phyloP scores from a whole-genome alignment of 2,113 vertebrate genomes.

The Furnarius figulus region DNA sequence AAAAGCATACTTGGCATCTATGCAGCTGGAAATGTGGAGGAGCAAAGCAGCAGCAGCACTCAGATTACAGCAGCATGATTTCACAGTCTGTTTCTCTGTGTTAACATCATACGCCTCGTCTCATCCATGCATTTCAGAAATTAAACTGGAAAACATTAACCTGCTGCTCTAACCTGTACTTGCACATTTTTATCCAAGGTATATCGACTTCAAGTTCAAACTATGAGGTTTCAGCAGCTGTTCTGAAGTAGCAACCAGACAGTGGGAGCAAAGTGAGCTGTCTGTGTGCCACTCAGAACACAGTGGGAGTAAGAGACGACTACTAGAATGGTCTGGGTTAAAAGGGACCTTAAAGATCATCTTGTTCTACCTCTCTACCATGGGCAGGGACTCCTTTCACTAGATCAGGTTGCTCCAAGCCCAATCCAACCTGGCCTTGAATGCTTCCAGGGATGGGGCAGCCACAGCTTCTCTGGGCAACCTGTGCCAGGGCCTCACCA shows the following conservation, averaged over 20 bases:
- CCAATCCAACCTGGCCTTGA: background rate
- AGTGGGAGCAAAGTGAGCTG: background rate
- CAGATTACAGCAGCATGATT: background rate
- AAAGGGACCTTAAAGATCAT: background rate
- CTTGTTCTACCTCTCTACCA: background rate
- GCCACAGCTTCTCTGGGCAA: background rate
- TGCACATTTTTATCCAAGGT: background rate
- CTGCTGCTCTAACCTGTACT: background rate
- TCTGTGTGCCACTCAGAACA: background rate
- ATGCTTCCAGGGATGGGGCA: background rate
- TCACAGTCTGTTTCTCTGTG: background rate
- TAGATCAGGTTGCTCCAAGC: background rate
- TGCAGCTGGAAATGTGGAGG: background rate
- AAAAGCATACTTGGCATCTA: background rate
- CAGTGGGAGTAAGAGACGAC: background rate
- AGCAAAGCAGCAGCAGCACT: slow-evolving; percentile 19
- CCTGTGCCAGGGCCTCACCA: background rate
- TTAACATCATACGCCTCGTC: background rate
- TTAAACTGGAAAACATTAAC: background rate
- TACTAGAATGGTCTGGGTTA: background rate
- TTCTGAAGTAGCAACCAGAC: background rate
- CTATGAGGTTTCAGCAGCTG: background rate
- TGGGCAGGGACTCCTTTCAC: background rate
- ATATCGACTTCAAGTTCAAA: background rate
- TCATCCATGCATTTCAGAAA: background rate